Base-by-base conservation (phyloP, 2,888 invertebrate genomes). In the Acanthosoma haemorrhoidale region DNA sequence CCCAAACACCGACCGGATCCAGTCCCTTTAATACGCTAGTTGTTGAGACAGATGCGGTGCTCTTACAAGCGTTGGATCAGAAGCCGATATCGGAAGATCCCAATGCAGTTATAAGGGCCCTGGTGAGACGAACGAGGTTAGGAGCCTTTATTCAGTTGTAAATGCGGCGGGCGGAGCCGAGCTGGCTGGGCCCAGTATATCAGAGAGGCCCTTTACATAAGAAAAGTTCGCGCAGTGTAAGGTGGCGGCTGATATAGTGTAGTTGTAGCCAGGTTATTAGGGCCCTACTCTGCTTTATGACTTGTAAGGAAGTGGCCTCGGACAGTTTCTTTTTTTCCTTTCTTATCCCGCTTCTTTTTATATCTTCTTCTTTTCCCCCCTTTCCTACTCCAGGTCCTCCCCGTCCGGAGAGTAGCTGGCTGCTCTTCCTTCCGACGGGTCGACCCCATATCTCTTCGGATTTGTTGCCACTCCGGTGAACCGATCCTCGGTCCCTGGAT, bases 231-330 rank as follows among this genome's bases (percentile, higher is more conserved):
- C 21, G 36, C 34, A 11, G 61, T 21, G 32, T 61, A 36, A 61
- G 61, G 61, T 61, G 61, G 21, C 36, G 61, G 18, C 61, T 61
- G 61, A 61, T 61, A 61, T 61, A 61, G 34, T 36, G 61, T 21
- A 31, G 16, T 59, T 59, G 59, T 11, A 16, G 36, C 4, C 38
- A 18, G 61, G 15, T 61, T 61, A 61, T 61, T 61, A 61, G 61
- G 61, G 51, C 67, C 67, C 16, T 67, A 38, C 18, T 38, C 60
- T 71, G 71, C 71, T 71, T 71, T 71, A 71, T 71, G 71, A 71
- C 66, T 71, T 71, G 71, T 71, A 71, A 69, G 71, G 69, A 71
- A 71, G 69, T 71, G 51, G 71, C 59, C 32, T 8, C 32, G 16
- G 15, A 9, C 15, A n/a, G 18, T 21, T n/a, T 21, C 41, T 61